Conservation (phyloP, 2,797 vertebrate species). For the Sebastes itinus region DNA sequence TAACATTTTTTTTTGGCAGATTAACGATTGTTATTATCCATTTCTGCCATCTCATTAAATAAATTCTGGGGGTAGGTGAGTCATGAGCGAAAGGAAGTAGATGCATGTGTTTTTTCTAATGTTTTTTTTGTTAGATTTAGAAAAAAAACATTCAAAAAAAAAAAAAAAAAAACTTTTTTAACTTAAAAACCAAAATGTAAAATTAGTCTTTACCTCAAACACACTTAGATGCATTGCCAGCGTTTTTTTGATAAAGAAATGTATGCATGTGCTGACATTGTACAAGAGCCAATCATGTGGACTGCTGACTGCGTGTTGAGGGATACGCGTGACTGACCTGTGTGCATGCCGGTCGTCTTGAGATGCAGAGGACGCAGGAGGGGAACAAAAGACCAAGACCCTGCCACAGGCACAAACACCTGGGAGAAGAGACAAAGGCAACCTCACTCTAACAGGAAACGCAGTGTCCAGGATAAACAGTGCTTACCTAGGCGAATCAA, state of each 20-base stretch:
- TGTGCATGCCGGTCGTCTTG: constrained; percentile 32
- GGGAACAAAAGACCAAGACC: constrained; percentile 63
- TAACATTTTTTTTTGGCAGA: background rate
- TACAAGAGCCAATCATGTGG: constrained; percentile 14
- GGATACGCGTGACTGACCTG: constrained; percentile 45
- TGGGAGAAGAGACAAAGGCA: constrained; percentile 62
- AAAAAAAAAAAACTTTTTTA: background rate
- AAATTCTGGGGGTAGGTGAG: background rate
- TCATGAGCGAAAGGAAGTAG: background rate
- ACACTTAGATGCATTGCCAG: background rate
- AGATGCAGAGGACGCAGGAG: constrained; percentile 30
- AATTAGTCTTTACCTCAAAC: background rate
- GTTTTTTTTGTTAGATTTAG: background rate
- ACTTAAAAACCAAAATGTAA: background rate
- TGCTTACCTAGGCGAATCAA: constrained; percentile 41
- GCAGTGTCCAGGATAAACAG: constrained; percentile 62
- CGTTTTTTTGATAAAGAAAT: background rate
- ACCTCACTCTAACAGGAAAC: constrained; percentile 64
- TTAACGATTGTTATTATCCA: background rate
- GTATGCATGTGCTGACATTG: background rate
- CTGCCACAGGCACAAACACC: constrained; percentile 69
- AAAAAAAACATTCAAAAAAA: background rate
- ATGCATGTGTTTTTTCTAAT: background rate
- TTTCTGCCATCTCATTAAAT: background rate
- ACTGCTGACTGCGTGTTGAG: constrained; percentile 27